Evolutionary conservation across 1,140 invertebrate species (phyloP), one percentile per base, ranked within the genome.

Genomic region (Bactericera cockerelli): DNA sequence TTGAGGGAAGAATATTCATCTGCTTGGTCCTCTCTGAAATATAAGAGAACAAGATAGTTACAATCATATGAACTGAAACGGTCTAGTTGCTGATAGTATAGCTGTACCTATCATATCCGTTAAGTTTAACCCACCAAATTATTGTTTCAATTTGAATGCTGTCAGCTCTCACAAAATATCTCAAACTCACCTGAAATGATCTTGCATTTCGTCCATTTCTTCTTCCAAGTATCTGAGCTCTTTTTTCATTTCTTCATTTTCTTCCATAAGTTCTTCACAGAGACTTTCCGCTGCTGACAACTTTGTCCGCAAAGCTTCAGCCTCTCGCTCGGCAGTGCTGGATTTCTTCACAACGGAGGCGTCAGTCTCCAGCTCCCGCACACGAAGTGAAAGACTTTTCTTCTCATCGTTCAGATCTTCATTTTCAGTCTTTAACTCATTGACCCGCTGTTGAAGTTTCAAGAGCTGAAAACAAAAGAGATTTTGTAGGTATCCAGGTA

Each of bases 171-270:
- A n/a, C n/a, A n/a, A n/a, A n/a, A n/a, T n/a, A n/a, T n/a, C 28
- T 31, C 28, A 6, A 19, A 59, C 16, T 19, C 61, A 82, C 80
- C 85, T 81, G 72, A 96, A 97, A 70, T 90, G 93, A 70, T 97
- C 92, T 70, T 98, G 93, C 82, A 98, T 87, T 74, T 99, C 93
- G 68, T 98, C 93, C 72, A 98, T 93, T 76, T 98, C 94, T 59
- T 93, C 87, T 68, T 94, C 89, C 66, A 98, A 75, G 66, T 95
- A 89, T 55, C 86, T 74, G 19, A 98, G 81, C 70, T 99, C 93
- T 64, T 89, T 87, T 67, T 94, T 93, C 74, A 97, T 86, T 54
- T 90, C 85, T 68, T 95, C 88, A 74, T 98, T 98, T 72, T 98
- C 95, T 67, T 96, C 89, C 83, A 92, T 90, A 1, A 98, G 74